Evolutionary conservation across 2,113 vertebrate species (phyloP).

Genomic region (Lepisosteus osseus): DNA sequence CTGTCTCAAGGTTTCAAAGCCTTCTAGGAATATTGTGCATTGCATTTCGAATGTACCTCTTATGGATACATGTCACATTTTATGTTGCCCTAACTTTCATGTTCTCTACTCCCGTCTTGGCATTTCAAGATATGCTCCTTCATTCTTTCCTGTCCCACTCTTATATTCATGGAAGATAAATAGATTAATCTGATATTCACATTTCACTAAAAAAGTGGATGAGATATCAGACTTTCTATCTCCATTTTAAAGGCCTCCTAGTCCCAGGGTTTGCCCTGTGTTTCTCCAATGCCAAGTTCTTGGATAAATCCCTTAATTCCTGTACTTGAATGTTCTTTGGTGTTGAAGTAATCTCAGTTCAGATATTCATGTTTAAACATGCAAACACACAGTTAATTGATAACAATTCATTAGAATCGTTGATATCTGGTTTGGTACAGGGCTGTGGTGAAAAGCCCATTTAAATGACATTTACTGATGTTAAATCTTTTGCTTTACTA

Average conservation of each 20-base stretch:
- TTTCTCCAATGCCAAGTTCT: conserved; percentile 5
- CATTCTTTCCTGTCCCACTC: conserved; percentile 53
- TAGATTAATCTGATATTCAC: conserved; percentile 51
- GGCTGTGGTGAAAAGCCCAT: no score
- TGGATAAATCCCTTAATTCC: neutral
- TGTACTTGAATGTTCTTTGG: conserved; percentile 23
- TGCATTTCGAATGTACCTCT: no score
- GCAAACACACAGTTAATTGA: conserved; percentile 19
- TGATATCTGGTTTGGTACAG: no score
- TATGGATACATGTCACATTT: no score
- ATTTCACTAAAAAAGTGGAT: conserved; percentile 5
- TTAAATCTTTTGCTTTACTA: conserved; percentile 63
- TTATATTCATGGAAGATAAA: conserved; percentile 51
- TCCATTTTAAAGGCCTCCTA: neutral
- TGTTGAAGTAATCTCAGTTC: conserved; percentile 15
- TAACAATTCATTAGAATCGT: no score
- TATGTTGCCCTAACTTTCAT: neutral
- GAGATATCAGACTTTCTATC: neutral
- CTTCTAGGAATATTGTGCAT: no score
- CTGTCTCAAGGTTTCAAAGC: no score
- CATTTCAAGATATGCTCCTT: conserved; percentile 58
- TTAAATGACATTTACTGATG: no score
- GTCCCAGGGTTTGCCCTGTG: neutral
- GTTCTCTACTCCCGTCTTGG: conserved; percentile 27
- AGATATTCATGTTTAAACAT: conserved; percentile 22